Evolutionary conservation across 2,113 vertebrate genomes (phyloP), one percentile per base, ranked within the genome.

Genomic region (Chaetorhynchus papuensis): DNA sequence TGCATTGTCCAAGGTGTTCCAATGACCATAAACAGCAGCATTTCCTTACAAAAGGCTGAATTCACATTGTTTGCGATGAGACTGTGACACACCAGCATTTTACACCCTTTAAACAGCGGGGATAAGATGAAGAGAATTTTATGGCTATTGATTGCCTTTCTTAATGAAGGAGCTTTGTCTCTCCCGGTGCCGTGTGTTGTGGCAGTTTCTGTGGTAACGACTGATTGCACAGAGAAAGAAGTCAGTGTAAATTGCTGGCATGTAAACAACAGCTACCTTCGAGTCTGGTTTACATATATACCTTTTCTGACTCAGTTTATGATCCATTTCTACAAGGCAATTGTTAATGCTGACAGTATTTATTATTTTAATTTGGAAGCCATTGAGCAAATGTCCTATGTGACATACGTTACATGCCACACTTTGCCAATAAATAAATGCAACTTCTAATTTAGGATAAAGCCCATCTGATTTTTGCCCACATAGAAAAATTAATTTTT

Each of bases 171-270:
- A 94, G 79, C n/a, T 89, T 69, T 85, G 72, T 79, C 82, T 91
- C 80, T 78, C 54, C 64, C 11, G 6, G 52, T 54, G 52, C 59
- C 5, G 18, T 10, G 87, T 90, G 89, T 66, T 84, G 76, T 78
- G 94, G 91, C 92, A 53, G 93, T 97, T 95, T 93, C 96, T 96
- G 95, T 97, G 93, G 96, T 89, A 96, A 97, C 85, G 0, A 74
- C 76, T 72, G 83, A 75, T 78, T 94, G 77, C 77, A 83, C 4
- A 64, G 52, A 60, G 82, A 82, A 64, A 49, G 56, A 64, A 94
- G 68, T 26, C 59, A 44, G 64, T 83, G 90, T 83, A 81, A 93
- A 86, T 86, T 82, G 61, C 83, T 78, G 70, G 60, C 64, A 31
- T 22, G 60, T 90, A 94, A 96, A 92, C 80, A 89, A 54, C 4